Evolutionary conservation across 1,140 invertebrate species (phyloP).

Genomic region (Dendrolimus kikuchii): DNA sequence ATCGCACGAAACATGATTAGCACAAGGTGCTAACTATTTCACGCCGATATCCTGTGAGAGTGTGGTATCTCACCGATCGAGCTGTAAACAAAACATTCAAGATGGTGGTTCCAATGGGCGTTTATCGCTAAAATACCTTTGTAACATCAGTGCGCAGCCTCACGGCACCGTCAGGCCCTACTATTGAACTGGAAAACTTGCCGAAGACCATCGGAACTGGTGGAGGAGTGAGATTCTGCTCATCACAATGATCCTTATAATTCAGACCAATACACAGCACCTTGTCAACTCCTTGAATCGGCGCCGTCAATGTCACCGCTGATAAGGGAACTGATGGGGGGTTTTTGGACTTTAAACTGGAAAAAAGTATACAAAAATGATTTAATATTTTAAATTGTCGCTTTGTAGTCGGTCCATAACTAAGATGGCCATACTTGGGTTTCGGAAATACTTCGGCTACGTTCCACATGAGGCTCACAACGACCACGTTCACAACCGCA

Average conservation of each 20-base stretch:
- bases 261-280: conserved; percentile 81
- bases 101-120: too few relatives aligned
- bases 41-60: too few relatives aligned
- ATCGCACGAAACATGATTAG: too few relatives aligned
- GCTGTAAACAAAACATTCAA: too few relatives aligned
- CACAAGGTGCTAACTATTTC: too few relatives aligned
- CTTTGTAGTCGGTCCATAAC: too few relatives aligned
- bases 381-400: too few relatives aligned
- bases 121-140: conserved; percentile 30
- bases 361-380: neutral
- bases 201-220: conserved; percentile 79
- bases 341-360: conserved; percentile 21
- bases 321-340: conserved; percentile 37
- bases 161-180: conserved; percentile 83
- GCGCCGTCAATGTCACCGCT: conserved; percentile 64
- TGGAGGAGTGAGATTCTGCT: conserved; percentile 76
- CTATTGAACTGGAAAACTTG: conserved; percentile 83
- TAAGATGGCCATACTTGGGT: too few relatives aligned
- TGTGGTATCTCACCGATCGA: too few relatives aligned
- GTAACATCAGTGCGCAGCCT: conserved; percentile 48
- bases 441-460: too few relatives aligned
- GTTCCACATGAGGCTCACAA: too few relatives aligned
- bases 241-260: conserved; percentile 79
- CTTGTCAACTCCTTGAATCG: conserved; percentile 77
- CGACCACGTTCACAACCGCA: too few relatives aligned